Conservation (phyloP, 2,113 vertebrate genomes). For the Rhagologus leucostigma region DNA sequence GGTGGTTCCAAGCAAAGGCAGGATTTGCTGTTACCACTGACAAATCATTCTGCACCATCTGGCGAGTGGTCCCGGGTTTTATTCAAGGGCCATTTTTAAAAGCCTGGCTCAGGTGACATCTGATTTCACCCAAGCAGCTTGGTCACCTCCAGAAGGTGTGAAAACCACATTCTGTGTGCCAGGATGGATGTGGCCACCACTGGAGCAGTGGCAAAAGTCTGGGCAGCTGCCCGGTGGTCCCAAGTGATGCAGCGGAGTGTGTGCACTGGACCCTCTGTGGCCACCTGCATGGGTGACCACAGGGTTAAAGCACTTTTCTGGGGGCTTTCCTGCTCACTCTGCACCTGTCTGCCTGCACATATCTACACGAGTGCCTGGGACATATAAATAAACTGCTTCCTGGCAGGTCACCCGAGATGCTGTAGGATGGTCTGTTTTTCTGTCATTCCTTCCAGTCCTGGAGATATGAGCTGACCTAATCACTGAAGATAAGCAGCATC, state of each 20-base stretch:
- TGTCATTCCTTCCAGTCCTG: constrained; percentile 25
- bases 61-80: not conserved
- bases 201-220: not conserved
- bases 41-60: not conserved
- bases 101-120: not conserved
- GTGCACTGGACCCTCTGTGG: not conserved
- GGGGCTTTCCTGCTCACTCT: not conserved
- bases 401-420: not conserved
- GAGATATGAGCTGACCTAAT: constrained; percentile 30
- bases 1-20: not conserved
- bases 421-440: constrained; percentile 38
- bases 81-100: not conserved
- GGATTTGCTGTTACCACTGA: not conserved
- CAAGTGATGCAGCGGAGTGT: accelerated
- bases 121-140: not conserved
- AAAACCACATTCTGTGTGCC: not conserved
- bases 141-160: not conserved
- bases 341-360: not conserved
- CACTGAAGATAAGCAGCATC: not conserved
- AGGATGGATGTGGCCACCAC: not conserved
- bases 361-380: not conserved
- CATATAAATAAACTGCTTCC: constrained; percentile 3
- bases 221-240: not conserved
- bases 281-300: not conserved
- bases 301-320: not conserved